Percentiles rank a stretch among this genome's conserved stretches.
These are phyloP conservation scores for Limosa lapponica DNA, from an alignment of 2,797 vertebrate species.

Conservation along the genomic window DNA sequence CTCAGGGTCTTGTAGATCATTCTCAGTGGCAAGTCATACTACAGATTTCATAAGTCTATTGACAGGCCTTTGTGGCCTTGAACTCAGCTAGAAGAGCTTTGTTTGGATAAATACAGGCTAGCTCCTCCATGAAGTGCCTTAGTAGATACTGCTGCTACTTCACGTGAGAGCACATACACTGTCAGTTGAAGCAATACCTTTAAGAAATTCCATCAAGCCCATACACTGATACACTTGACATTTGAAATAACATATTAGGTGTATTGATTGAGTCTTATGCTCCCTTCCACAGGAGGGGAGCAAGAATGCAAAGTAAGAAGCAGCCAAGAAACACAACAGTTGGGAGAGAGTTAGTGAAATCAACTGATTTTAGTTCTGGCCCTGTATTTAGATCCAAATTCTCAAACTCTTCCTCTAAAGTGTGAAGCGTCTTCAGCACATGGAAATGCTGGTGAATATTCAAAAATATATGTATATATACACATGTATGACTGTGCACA, in stretches of 20 bases:
- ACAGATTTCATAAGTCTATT: background rate
- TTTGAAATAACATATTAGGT: background rate
- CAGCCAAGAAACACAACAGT: background rate
- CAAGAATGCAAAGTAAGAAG: fast-evolving
- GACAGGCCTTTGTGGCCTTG: background rate
- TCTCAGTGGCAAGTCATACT: background rate
- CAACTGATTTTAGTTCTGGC: background rate
- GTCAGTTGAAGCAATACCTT: background rate
- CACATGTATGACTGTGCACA: fast-evolving
- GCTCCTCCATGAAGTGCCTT: fast-evolving
- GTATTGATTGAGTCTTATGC: background rate
- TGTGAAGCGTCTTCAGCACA: background rate
- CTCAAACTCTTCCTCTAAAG: background rate
- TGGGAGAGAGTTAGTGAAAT: background rate
- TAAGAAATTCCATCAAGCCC: background rate
- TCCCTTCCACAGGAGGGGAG: background rate
- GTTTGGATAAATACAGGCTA: background rate
- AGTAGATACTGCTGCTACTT: fast-evolving
- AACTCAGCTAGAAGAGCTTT: background rate
- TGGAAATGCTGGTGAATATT: background rate
- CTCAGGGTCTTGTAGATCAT: background rate
- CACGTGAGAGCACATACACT: background rate
- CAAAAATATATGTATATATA: fast-evolving
- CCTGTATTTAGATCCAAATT: background rate
- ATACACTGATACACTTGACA: background rate